Evolutionary conservation across 2,888 invertebrate species (phyloP).

Genomic region (Allophyes oxyacanthae): DNA sequence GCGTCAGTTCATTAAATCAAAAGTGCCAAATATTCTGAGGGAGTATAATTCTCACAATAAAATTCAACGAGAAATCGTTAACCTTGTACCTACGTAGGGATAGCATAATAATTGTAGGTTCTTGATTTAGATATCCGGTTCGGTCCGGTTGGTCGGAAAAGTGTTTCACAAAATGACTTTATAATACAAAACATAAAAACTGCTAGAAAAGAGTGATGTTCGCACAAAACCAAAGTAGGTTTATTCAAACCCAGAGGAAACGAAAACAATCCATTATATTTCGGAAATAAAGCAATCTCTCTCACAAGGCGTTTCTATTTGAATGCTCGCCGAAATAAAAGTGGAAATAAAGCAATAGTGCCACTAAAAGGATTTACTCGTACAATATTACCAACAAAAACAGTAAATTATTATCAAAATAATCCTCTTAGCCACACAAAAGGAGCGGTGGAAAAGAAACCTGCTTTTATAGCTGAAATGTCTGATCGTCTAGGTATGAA

Average conservation of each 20-base stretch:
- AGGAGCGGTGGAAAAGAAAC: slow-evolving; percentile 61
- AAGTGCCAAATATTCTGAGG: too few species aligned
- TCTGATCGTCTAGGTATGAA: slow-evolving; percentile 35
- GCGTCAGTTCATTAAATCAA: too few species aligned
- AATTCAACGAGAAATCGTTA: too few species aligned
- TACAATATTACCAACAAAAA: slow-evolving; percentile 61
- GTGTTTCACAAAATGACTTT: too few species aligned
- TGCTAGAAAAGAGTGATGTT: too few species aligned
- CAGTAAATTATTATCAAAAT: slow-evolving; percentile 70
- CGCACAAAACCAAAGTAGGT: too few species aligned
- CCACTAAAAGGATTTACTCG: slow-evolving; percentile 64
- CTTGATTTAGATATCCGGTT: too few species aligned
- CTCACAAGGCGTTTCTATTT: slow-evolving; percentile 52
- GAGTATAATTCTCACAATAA: too few species aligned
- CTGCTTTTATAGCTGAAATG: slow-evolving; percentile 57
- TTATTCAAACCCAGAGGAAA: slow-evolving; percentile 16
- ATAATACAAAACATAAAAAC: too few species aligned
- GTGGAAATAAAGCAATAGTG: slow-evolving; percentile 58
- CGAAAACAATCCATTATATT: slow-evolving; percentile 38
- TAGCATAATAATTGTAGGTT: too few species aligned
- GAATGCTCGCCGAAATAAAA: slow-evolving; percentile 56
- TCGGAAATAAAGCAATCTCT: slow-evolving; percentile 46
- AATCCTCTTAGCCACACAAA: slow-evolving; percentile 63
- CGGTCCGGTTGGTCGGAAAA: too few species aligned
- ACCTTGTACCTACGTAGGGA: too few species aligned